Percentiles rank a stretch among this genome's conserved stretches.
These are phyloP conservation scores for Heteropelma amictum DNA, from an alignment of 2,888 invertebrate species.

Conservation along the genomic window DNA sequence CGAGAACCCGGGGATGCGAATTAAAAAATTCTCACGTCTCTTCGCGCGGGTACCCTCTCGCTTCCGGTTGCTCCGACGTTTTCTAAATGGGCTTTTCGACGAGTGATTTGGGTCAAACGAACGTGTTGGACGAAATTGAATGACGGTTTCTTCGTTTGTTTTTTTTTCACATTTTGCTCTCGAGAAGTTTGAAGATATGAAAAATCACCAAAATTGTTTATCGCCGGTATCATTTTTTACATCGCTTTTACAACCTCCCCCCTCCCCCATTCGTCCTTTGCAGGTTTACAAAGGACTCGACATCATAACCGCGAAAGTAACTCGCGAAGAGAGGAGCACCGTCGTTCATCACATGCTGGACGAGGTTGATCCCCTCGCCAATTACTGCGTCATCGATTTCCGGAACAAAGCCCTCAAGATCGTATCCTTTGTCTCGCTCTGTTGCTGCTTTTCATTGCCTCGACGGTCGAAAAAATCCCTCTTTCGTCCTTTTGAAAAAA, in stretches of 20 bases:
- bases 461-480: no score
- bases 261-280: no score
- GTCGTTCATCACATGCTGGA: constrained; percentile 94
- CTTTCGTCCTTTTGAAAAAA: no score
- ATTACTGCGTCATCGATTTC: constrained; percentile 91
- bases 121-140: not conserved
- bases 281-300: constrained; percentile 96
- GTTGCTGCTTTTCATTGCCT: not conserved
- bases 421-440: constrained; percentile 84
- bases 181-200: no score
- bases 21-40: not conserved
- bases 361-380: constrained; percentile 88
- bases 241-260: not conserved
- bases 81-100: constrained; percentile 10
- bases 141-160: no score
- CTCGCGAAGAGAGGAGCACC: constrained; percentile 85
- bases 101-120: constrained; percentile 4
- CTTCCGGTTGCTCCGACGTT: constrained; percentile 25
- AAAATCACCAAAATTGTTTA: no score
- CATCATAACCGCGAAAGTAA: constrained; percentile 96
- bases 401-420: constrained; percentile 88
- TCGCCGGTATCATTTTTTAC: not conserved
- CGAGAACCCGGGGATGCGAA: no score
- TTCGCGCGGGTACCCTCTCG: not conserved
- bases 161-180: not conserved